These are phyloP conservation scores for Piscicola geometra DNA, from an alignment of 2,888 invertebrate species.

Conservation along the genomic window DNA sequence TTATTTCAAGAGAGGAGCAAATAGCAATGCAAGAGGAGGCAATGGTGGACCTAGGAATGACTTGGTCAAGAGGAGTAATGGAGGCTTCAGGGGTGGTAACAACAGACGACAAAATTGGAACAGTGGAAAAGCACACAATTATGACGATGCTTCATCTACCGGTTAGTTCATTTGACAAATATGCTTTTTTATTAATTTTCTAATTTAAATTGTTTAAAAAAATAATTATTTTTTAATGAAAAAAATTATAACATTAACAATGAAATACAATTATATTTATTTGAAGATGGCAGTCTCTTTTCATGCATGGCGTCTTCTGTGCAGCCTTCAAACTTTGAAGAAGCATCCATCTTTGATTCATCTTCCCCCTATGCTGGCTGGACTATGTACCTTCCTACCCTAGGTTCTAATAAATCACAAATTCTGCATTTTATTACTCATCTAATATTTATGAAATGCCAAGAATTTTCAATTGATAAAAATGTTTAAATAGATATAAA, in stretches of 20 bases:
- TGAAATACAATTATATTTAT: neutral
- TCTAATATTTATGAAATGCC: too few species aligned
- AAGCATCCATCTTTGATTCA: slow-evolving; percentile 47
- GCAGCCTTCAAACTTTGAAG: slow-evolving; percentile 36
- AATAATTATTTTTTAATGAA: neutral
- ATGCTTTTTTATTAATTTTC: neutral
- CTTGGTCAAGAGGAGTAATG: neutral
- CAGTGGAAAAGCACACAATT: neutral
- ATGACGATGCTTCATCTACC: slow-evolving; percentile 13
- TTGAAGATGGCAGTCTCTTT: neutral
- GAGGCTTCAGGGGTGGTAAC: neutral
- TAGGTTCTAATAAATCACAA: too few species aligned
- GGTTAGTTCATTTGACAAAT: neutral
- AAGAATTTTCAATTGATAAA: too few species aligned
- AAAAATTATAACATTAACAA: neutral
- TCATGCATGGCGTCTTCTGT: neutral
- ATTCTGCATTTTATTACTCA: too few species aligned
- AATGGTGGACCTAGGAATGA: neutral
- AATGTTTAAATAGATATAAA: too few species aligned
- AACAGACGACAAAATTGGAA: neutral
- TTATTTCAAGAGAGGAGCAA: slow-evolving; percentile 18
- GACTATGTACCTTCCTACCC: slow-evolving; percentile 72
- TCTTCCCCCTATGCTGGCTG: slow-evolving; percentile 65
- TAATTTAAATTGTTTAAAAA: neutral
- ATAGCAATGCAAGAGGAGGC: neutral